Conservation (phyloP, 2,888 invertebrate species). For the Azorinus chamasolen region DNA sequence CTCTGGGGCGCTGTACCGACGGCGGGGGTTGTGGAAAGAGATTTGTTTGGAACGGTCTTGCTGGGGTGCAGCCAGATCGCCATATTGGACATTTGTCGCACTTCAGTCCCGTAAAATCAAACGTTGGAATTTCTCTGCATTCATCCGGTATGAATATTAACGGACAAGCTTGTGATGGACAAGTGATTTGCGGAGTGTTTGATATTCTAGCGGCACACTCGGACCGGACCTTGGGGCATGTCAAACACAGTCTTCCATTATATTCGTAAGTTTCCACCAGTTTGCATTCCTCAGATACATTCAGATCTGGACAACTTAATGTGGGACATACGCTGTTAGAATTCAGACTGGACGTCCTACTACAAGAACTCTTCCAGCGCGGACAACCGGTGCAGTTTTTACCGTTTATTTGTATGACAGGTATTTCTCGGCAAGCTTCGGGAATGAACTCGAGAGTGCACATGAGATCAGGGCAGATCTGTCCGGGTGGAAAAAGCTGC, state of each 20-base stretch:
- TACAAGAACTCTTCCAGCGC: conserved; percentile 35
- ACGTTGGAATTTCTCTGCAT: conserved; percentile 15
- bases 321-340: background rate
- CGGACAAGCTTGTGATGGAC: conserved; percentile 27
- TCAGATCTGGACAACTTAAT: background rate
- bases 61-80: conserved; percentile 11
- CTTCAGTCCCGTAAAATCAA: conserved; percentile 17
- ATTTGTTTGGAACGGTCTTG: background rate
- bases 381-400: conserved; percentile 45
- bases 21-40: background rate
- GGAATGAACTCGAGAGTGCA: conserved; percentile 44
- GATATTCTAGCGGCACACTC: conserved; percentile 23
- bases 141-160: conserved; percentile 15
- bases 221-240: conserved; percentile 31
- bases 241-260: conserved; percentile 23
- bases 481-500: background rate
- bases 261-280: conserved; percentile 16
- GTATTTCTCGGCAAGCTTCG: conserved; percentile 20
- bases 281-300: conserved; percentile 28
- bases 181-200: conserved; percentile 12
- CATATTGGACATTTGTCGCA: conserved; percentile 26
- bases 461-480: conserved; percentile 27
- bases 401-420: conserved; percentile 6
- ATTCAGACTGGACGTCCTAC: background rate
- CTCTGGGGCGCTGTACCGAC: background rate